Conservation (phyloP, 2,113 vertebrate species). For the Dromas ardeola region DNA sequence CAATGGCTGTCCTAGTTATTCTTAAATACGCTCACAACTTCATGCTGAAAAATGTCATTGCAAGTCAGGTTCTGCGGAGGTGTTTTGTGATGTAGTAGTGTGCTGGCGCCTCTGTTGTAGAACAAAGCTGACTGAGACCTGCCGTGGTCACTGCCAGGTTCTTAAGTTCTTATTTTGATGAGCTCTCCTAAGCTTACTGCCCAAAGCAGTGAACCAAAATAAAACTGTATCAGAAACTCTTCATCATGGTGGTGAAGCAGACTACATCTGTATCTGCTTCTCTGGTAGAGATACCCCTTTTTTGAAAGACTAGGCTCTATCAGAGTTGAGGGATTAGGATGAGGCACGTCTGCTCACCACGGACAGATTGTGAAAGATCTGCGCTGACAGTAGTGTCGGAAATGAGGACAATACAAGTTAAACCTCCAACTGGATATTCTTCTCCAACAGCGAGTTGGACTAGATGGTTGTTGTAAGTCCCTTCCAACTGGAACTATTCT, state of each 20-base stretch:
- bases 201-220: neutral
- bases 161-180: neutral
- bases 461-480: neutral
- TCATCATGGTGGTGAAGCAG: neutral
- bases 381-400: neutral
- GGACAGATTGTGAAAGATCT: neutral
- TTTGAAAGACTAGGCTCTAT: neutral
- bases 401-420: neutral
- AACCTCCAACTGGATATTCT: neutral
- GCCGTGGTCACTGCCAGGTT: neutral
- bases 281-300: neutral
- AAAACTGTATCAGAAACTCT: neutral
- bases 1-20: neutral
- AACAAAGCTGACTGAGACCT: neutral
- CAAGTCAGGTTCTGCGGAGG: neutral
- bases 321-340: neutral
- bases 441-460: neutral
- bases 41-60: neutral
- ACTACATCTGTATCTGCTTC: rapidly evolving
- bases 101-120: neutral
- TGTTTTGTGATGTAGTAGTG: neutral
- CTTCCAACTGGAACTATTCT: neutral
- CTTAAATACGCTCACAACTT: neutral
- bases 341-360: neutral
- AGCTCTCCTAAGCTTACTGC: neutral